Evolutionary conservation across 2,888 invertebrate species (phyloP), one percentile per base, ranked within the genome.

Genomic region (Sussaba pulchella): DNA sequence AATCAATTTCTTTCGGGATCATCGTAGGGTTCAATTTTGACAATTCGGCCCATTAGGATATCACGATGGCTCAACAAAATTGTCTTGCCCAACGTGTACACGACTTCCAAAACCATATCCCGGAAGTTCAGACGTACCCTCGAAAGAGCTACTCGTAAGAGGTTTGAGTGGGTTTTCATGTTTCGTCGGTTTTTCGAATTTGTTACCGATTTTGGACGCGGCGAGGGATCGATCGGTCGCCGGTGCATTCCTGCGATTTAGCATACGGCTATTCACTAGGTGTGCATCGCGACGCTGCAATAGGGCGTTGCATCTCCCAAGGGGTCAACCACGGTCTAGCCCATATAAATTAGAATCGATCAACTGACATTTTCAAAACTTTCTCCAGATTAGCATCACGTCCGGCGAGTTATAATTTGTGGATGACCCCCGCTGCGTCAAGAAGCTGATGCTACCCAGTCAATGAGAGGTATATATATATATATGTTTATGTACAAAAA

Each of bases 301-400:
- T 50, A 21, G 39, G 50, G 45, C 24, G 61, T 41, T 24, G 61
- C 6, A 12, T 17, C 14, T 64, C 81, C 69, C 81, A 14, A 63
- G 76, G 64, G 73, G 45, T 21, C 36, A 36, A 69, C 19, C 31
- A 21, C 14, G 43, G 26, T 26, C 24, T 26, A 26, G 50, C 26
- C 70, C 57, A 52, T 82, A 77, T 82, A 77, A 88, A 89, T 88
- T 87, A 89, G 85, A 88, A 89, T 89, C 88, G 87, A 89, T 89
- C 89, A 88, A 84, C 82, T 83, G 82, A 87, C 86, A 90, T 92
- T 92, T 90, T 91, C 90, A 86, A 91, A 85, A 91, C 91, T 92
- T 92, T 91, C 91, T 89, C 89, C 86, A 91, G 91, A 92, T 92
- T 91, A 91, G 88, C 91, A 92, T 92, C 91, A 86, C 87, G 90